A percentile compares a stretch with the other conserved stretches of the same genome.
phyloP scores from a whole-genome alignment of 2,888 invertebrate species.

The Augochlorella aurata region DNA sequence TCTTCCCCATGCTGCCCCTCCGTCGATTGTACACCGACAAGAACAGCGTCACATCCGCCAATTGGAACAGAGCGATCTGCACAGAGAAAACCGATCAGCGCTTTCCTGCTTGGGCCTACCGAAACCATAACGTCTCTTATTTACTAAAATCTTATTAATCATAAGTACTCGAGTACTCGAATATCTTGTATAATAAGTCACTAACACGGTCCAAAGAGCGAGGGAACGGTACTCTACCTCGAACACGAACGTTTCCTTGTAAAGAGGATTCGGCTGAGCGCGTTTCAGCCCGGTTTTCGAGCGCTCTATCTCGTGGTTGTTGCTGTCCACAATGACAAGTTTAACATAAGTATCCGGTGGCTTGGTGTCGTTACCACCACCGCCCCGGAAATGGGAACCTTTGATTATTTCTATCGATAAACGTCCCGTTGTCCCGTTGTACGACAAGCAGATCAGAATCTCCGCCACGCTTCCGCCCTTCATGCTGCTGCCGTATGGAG shows the following conservation, averaged over 20 bases:
- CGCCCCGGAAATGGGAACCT: slow-evolving; percentile 87
- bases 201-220: too few relatives aligned
- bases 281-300: slow-evolving; percentile 96
- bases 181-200: too few relatives aligned
- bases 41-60: slow-evolving; percentile 97
- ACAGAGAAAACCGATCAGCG: too few relatives aligned
- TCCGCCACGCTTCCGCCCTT: slow-evolving; percentile 95
- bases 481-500: slow-evolving; percentile 83
- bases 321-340: slow-evolving; percentile 94
- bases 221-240: slow-evolving; percentile 85
- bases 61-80: slow-evolving; percentile 96
- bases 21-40: slow-evolving; percentile 95
- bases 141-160: too few relatives aligned
- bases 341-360: slow-evolving; percentile 97
- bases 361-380: slow-evolving; percentile 81
- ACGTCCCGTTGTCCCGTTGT: slow-evolving; percentile 96
- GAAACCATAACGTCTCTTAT: too few relatives aligned
- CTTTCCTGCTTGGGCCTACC: too few relatives aligned
- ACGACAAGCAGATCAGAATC: slow-evolving; percentile 93
- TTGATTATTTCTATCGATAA: slow-evolving; percentile 95
- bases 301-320: slow-evolving; percentile 95
- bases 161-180: too few relatives aligned
- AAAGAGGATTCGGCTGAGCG: slow-evolving; percentile 97
- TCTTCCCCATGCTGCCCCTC: slow-evolving; percentile 94
- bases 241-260: slow-evolving; percentile 97